Conservation (phyloP, 2,113 vertebrate genomes). For the Sminthopsis crassicaudata region DNA sequence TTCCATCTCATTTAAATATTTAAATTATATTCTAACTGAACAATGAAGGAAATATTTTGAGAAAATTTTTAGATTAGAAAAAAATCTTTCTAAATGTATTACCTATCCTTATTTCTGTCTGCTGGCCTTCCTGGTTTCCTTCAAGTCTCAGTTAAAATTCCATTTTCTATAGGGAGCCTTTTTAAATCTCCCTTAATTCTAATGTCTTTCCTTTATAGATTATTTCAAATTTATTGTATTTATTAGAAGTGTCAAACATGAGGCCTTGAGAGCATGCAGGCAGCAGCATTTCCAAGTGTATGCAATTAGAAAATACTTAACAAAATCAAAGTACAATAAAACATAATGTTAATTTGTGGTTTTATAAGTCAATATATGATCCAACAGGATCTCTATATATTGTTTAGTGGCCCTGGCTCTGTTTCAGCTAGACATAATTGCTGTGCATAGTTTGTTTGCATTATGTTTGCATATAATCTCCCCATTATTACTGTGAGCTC, state of each 20-base stretch:
- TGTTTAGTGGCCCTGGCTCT: background rate
- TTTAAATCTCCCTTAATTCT: background rate
- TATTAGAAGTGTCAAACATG: background rate
- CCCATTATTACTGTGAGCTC: background rate
- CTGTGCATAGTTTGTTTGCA: background rate
- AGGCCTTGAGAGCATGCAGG: background rate
- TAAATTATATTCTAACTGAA: background rate
- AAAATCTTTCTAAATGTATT: background rate
- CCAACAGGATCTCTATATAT: background rate
- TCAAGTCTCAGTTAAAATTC: background rate
- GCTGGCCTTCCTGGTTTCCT: background rate
- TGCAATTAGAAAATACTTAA: background rate
- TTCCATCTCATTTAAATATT: background rate
- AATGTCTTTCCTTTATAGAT: background rate
- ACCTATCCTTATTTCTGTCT: background rate
- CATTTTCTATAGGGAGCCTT: background rate
- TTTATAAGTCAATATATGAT: background rate
- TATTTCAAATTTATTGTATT: background rate
- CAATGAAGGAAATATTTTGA: background rate
- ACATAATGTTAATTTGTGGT: background rate
- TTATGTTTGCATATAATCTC: background rate
- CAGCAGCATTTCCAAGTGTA: background rate
- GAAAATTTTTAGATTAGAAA: background rate
- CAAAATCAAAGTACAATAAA: background rate
- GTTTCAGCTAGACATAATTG: background rate